phyloP scores from a whole-genome alignment of 2,113 vertebrate genomes.

The Ceyx cyanopectus region DNA sequence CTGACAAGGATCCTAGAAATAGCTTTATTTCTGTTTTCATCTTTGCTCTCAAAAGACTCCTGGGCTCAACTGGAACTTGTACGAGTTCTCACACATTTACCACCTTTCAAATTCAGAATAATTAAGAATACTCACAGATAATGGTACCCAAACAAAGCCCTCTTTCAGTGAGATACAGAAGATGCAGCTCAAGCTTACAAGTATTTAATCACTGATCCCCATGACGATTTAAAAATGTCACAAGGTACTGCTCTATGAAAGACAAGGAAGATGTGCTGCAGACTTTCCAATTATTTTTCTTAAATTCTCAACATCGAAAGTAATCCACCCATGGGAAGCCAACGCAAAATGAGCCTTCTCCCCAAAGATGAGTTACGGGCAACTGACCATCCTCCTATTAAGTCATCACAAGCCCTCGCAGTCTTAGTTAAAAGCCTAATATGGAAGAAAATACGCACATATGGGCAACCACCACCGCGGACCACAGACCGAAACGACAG shows the following conservation, averaged over 20 bases:
- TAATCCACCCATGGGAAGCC: background rate
- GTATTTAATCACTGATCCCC: background rate
- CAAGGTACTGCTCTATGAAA: background rate
- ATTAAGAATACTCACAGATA: background rate
- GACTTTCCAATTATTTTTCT: background rate
- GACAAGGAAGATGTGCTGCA: background rate
- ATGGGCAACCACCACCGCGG: background rate
- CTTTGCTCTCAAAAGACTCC: background rate
- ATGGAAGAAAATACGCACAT: rapidly evolving
- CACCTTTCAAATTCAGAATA: background rate
- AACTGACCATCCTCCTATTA: background rate
- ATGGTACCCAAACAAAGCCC: background rate
- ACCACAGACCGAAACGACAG: background rate
- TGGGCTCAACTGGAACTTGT: background rate
- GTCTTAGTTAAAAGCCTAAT: background rate
- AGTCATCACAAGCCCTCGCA: background rate
- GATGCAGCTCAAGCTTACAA: background rate
- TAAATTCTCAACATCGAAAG: background rate
- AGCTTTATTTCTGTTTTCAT: background rate
- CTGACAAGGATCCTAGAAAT: background rate
- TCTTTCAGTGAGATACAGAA: background rate
- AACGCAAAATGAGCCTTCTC: background rate
- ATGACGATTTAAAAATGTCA: background rate
- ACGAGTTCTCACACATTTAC: background rate
- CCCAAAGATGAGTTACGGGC: background rate